phyloP scores from a whole-genome alignment of 1,140 invertebrate species.

The Papilio helenus region DNA sequence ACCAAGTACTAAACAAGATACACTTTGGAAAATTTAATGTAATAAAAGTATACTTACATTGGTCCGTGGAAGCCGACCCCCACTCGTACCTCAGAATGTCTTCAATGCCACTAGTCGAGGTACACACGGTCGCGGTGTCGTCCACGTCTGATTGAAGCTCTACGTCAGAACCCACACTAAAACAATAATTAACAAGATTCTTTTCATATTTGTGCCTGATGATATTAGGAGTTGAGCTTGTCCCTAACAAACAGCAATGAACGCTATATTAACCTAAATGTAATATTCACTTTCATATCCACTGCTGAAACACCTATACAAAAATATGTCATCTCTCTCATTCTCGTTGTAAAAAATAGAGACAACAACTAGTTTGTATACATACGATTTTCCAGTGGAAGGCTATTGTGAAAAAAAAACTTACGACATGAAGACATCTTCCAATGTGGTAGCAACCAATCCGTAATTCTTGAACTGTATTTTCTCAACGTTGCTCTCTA shows the following conservation, averaged over 20 bases:
- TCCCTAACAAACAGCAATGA: no score
- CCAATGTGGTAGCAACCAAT: slow-evolving; percentile 91
- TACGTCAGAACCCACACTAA: slow-evolving; percentile 63
- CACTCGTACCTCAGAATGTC: slow-evolving; percentile 45
- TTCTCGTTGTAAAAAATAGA: neutral
- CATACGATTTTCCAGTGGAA: neutral
- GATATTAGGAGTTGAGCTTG: no score
- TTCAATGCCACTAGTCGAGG: slow-evolving; percentile 45
- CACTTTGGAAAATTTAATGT: no score
- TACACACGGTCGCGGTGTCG: slow-evolving; percentile 45
- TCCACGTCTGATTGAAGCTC: slow-evolving; percentile 52
- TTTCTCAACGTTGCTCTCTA: slow-evolving; percentile 86
- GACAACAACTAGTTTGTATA: neutral
- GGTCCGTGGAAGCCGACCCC: slow-evolving; percentile 54
- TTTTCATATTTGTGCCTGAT: neutral
- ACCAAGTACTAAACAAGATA: no score
- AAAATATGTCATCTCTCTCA: no score
- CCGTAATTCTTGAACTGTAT: slow-evolving; percentile 86
- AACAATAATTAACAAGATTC: slow-evolving; percentile 26
- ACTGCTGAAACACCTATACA: no score
- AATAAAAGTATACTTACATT: slow-evolving; percentile 48
- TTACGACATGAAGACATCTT: slow-evolving; percentile 94
- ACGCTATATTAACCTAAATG: no score
- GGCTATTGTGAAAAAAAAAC: slow-evolving; percentile 45
- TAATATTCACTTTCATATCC: no score